Evolutionary conservation across 2,113 vertebrate species (phyloP).

Genomic region (Sitta europaea): DNA sequence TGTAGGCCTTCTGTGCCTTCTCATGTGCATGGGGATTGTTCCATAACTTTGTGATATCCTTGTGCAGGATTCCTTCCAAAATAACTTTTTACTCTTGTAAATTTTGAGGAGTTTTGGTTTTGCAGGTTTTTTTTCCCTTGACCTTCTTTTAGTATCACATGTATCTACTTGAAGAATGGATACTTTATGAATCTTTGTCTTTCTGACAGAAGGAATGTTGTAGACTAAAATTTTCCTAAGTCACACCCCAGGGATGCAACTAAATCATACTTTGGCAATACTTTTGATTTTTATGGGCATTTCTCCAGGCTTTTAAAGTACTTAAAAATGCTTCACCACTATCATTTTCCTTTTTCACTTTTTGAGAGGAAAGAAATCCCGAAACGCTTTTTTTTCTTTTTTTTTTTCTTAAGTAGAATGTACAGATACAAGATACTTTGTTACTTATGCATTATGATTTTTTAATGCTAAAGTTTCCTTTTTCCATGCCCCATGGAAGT

Average conservation of each 20-base stretch:
- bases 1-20: background rate
- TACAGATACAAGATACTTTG: background rate
- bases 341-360: background rate
- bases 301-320: background rate
- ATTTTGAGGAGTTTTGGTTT: background rate
- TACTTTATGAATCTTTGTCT: background rate
- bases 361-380: background rate
- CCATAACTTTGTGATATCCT: background rate
- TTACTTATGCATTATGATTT: background rate
- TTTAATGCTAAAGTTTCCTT: background rate
- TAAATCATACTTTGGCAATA: background rate
- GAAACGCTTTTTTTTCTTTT: background rate
- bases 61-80: background rate
- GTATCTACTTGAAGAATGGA: background rate
- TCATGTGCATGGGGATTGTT: background rate
- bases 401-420: background rate
- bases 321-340: background rate
- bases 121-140: accelerated
- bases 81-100: background rate
- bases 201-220: background rate
- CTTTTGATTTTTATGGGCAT: background rate
- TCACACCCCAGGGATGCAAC: background rate
- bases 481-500: background rate
- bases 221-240: background rate
- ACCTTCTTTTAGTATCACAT: background rate